phyloP scores from a whole-genome alignment of 2,113 vertebrate genomes.

The Pseudorasbora parva region DNA sequence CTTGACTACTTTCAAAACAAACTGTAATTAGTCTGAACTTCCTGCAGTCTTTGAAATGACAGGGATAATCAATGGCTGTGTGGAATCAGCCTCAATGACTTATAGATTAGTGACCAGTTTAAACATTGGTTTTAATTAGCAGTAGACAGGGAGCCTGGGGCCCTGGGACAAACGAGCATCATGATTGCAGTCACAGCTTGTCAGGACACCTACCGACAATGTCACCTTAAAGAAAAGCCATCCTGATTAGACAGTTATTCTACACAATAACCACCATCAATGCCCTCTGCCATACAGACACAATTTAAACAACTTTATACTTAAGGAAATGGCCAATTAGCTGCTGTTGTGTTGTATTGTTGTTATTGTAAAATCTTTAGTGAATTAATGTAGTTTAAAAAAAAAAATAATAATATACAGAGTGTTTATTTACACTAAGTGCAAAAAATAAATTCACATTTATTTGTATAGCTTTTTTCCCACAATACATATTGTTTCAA shows the following conservation, averaged over 20 bases:
- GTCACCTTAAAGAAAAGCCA: slow-evolving; percentile 48
- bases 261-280: neutral
- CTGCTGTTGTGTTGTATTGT: neutral
- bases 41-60: slow-evolving; percentile 62
- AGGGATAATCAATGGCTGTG: slow-evolving; percentile 67
- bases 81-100: slow-evolving; percentile 68
- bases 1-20: slow-evolving; percentile 52
- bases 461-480: no score
- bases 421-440: no score
- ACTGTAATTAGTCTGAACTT: slow-evolving; percentile 66
- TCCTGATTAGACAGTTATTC: slow-evolving; percentile 20
- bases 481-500: no score
- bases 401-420: no score
- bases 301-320: neutral
- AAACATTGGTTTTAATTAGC: slow-evolving; percentile 73
- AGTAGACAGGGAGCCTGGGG: slow-evolving; percentile 50
- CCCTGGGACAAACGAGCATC: slow-evolving; percentile 32
- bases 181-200: slow-evolving; percentile 33
- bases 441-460: no score
- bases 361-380: neutral
- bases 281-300: neutral
- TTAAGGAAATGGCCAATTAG: neutral
- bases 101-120: slow-evolving; percentile 76
- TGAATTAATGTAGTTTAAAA: neutral
- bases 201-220: slow-evolving; percentile 35